Percentiles rank a stretch among this genome's conserved stretches.
Evolutionary conservation across 2,888 invertebrate species (phyloP).

Genomic region (Aradus depressus): DNA sequence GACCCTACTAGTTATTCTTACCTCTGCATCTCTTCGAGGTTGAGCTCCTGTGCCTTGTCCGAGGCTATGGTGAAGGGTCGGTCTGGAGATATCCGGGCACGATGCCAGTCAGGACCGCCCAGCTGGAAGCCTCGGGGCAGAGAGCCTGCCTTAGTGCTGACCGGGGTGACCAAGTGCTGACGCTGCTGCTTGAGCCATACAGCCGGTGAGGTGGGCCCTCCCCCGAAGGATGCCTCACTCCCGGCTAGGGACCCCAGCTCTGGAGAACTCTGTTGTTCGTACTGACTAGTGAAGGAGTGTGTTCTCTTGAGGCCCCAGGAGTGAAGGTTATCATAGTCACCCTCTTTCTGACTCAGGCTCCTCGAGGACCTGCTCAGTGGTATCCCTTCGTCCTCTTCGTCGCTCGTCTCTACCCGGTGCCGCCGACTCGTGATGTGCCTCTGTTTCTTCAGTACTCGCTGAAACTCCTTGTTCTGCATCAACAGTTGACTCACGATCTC

Average conservation of each 20-base stretch:
- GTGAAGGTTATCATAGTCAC: conserved; percentile 30
- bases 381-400: conserved; percentile 29
- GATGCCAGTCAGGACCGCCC: conserved; percentile 36
- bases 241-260: conserved; percentile 26
- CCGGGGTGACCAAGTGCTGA: conserved; percentile 48
- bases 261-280: conserved; percentile 29
- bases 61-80: conserved; percentile 61
- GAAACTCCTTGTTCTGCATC: conserved; percentile 72
- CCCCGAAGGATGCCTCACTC: conserved; percentile 31
- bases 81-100: conserved; percentile 45
- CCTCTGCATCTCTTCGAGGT: conserved; percentile 53
- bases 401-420: conserved; percentile 33
- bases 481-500: conserved; percentile 71
- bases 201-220: conserved; percentile 51
- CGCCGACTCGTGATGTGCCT: conserved; percentile 46
- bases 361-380: conserved; percentile 22
- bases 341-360: conserved; percentile 25
- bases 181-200: conserved; percentile 61
- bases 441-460: conserved; percentile 63
- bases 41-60: conserved; percentile 51
- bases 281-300: conserved; percentile 34
- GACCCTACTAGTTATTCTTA: too few species aligned
- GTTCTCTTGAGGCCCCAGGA: conserved; percentile 33
- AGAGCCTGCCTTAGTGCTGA: conserved; percentile 58
- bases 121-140: conserved; percentile 67